phyloP scores from a whole-genome alignment of 2,113 vertebrate species.

The Dinomys branickii region DNA sequence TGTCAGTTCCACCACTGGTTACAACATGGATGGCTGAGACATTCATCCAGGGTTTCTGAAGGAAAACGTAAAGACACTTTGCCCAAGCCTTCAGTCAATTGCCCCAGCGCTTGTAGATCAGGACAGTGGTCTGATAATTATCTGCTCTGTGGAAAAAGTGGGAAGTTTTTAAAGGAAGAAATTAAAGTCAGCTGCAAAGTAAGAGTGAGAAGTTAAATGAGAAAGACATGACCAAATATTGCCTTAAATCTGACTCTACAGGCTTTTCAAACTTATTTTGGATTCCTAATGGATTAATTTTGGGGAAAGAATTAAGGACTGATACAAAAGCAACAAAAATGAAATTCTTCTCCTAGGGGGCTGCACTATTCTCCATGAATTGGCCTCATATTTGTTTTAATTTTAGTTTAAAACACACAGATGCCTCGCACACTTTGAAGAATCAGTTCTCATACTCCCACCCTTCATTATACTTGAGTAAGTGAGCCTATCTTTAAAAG shows the following conservation, averaged over 20 bases:
- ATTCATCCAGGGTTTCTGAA: neutral
- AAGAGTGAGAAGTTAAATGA: neutral
- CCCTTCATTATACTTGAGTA: constrained; percentile 21
- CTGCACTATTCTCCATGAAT: neutral
- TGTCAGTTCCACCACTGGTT: constrained; percentile 28
- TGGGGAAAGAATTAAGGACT: neutral
- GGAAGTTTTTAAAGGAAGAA: neutral
- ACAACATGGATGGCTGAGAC: neutral
- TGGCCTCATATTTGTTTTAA: neutral
- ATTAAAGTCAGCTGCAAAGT: neutral
- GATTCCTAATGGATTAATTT: neutral
- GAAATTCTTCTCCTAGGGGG: neutral
- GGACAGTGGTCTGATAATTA: neutral
- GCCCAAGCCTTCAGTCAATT: neutral
- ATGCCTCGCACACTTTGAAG: neutral
- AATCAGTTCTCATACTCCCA: neutral
- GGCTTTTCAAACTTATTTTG: neutral
- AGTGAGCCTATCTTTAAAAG: neutral
- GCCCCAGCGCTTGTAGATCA: neutral
- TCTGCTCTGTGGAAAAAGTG: neutral
- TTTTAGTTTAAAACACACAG: neutral
- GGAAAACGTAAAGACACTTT: neutral
- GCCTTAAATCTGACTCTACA: neutral
- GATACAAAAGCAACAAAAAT: neutral
- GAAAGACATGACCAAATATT: fast-evolving